These are phyloP conservation scores for Heliconius himera DNA, from an alignment of 1,140 invertebrate species.

Conservation along the genomic window DNA sequence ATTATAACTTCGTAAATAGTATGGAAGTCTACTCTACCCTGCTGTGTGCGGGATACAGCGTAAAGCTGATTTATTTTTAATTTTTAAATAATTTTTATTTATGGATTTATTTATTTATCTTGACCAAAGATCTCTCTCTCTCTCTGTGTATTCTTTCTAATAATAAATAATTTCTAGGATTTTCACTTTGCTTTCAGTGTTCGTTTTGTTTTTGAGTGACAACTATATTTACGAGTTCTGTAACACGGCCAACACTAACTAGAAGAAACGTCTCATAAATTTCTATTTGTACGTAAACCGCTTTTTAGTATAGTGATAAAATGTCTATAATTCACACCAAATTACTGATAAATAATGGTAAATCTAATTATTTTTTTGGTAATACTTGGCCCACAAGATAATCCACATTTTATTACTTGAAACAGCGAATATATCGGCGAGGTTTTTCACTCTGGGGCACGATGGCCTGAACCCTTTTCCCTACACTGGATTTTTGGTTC, in stretches of 20 bases:
- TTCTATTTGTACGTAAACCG: constrained; percentile 22
- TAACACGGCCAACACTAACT: constrained; percentile 30
- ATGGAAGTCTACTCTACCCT: too few relatives aligned
- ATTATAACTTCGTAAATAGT: too few relatives aligned
- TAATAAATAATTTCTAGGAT: neutral
- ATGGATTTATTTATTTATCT: neutral
- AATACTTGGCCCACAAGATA: neutral
- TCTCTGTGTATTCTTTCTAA: neutral
- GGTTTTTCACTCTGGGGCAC: too few relatives aligned
- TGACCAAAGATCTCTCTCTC: neutral
- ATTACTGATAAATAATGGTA: neutral
- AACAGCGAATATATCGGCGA: too few relatives aligned
- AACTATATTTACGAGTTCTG: constrained; percentile 27
- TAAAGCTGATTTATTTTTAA: too few relatives aligned
- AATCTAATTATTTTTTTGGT: neutral
- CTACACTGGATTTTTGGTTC: too few relatives aligned
- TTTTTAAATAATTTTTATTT: too few relatives aligned
- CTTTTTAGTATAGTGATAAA: constrained; percentile 1
- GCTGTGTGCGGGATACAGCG: too few relatives aligned
- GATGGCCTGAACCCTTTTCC: too few relatives aligned
- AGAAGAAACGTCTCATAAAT: constrained; percentile 20
- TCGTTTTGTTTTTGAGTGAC: neutral
- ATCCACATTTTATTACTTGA: too few relatives aligned
- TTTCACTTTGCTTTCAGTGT: neutral
- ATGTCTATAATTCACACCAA: neutral